Conservation (phyloP, 2,113 vertebrate species). For the Camelus bactrianus region DNA sequence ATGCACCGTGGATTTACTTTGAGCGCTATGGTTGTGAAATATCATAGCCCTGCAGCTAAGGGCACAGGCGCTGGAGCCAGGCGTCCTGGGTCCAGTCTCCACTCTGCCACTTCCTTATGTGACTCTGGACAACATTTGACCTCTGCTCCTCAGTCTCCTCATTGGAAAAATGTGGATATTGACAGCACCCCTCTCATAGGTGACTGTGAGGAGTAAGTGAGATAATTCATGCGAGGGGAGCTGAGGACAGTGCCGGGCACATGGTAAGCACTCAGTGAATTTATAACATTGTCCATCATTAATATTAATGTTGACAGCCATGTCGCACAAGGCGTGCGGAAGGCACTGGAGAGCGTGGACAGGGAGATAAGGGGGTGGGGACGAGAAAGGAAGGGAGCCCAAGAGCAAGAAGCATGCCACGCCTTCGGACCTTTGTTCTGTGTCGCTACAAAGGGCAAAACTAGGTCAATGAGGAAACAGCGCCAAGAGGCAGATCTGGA, state of each 20-base stretch:
- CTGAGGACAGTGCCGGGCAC: not conserved
- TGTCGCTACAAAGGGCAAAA: slow-evolving; percentile 36
- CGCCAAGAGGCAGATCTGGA: slow-evolving; percentile 7
- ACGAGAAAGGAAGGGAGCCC: not conserved
- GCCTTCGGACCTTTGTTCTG: slow-evolving; percentile 14
- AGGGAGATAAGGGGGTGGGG: not conserved
- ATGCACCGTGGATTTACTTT: not conserved
- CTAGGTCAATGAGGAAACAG: slow-evolving; percentile 27
- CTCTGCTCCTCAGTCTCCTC: not conserved
- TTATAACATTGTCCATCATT: not conserved
- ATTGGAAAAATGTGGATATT: not conserved
- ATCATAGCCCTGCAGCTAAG: not conserved
- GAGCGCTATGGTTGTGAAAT: not conserved
- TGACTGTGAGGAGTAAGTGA: not conserved
- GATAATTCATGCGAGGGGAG: not conserved
- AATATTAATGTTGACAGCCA: not conserved
- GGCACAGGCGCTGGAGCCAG: not conserved
- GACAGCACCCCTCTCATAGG: not conserved
- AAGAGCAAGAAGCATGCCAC: not conserved
- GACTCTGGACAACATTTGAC: not conserved
- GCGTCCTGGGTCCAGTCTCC: not conserved
- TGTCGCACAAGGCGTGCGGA: not conserved
- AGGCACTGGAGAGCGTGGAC: not conserved
- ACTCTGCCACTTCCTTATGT: not conserved
- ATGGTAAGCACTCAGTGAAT: not conserved